Conservation (phyloP, 2,888 invertebrate species). For the Microplitis manilae region DNA sequence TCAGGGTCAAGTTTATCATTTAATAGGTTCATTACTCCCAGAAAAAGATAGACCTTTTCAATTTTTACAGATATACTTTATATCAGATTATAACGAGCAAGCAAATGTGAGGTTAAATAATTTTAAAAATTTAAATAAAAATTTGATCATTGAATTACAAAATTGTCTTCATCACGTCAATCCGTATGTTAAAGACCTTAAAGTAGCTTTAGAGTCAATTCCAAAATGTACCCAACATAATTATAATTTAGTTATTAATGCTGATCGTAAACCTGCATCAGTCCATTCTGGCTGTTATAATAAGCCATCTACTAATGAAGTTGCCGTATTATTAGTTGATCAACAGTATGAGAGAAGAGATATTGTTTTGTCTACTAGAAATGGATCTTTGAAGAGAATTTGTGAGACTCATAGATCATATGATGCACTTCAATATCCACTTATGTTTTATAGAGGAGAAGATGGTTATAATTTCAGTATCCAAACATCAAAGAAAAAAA, state of each 20-base stretch:
- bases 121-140: slow-evolving; percentile 2
- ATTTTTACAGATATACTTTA: slow-evolving; percentile 60
- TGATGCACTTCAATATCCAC: slow-evolving; percentile 59
- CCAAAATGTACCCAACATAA: slow-evolving; percentile 10
- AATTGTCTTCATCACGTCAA: slow-evolving; percentile 19
- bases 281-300: slow-evolving; percentile 45
- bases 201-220: slow-evolving; percentile 27
- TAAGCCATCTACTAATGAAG: slow-evolving; percentile 50
- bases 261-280: slow-evolving; percentile 29
- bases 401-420: slow-evolving; percentile 51
- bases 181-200: slow-evolving; percentile 38
- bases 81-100: slow-evolving; percentile 45
- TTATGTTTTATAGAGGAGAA: slow-evolving; percentile 58
- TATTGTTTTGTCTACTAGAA: slow-evolving; percentile 2
- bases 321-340: slow-evolving; percentile 51
- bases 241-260: slow-evolving; percentile 21
- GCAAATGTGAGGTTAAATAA: slow-evolving; percentile 11
- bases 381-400: slow-evolving; percentile 18
- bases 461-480: slow-evolving; percentile 57
- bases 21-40: slow-evolving; percentile 54
- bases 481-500: slow-evolving; percentile 28
- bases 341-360: neutral
- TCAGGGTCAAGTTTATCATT: slow-evolving; percentile 51
- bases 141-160: slow-evolving; percentile 28
- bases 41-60: slow-evolving; percentile 50